phyloP scores from a whole-genome alignment of 2,113 vertebrate species.

The Pelodiscus sinensis region DNA sequence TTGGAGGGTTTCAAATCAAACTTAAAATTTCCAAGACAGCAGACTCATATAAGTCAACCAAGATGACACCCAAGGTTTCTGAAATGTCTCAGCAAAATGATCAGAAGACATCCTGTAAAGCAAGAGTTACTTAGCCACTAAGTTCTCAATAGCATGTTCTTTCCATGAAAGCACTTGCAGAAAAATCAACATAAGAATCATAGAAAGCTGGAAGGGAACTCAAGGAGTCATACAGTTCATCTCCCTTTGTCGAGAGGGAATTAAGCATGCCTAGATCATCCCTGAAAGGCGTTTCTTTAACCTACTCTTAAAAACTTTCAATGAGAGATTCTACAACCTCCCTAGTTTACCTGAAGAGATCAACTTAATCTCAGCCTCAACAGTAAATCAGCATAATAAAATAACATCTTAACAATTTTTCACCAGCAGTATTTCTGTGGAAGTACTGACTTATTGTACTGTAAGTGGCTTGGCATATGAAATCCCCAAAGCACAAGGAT shows the following conservation, averaged over 20 bases:
- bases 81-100: conserved; percentile 20
- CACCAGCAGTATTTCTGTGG: conserved; percentile 32
- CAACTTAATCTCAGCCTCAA: conserved; percentile 36
- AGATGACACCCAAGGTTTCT: neutral
- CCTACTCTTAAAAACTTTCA: neutral
- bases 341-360: neutral
- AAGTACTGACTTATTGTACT: conserved; percentile 62
- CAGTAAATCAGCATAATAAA: conserved; percentile 37
- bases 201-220: neutral
- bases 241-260: neutral
- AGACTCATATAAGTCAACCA: neutral
- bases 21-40: neutral
- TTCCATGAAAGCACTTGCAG: conserved; percentile 32
- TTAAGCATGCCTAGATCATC: neutral
- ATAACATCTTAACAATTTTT: conserved; percentile 34
- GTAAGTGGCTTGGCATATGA: conserved; percentile 51
- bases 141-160: conserved; percentile 44
- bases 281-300: neutral
- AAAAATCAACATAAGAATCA: conserved; percentile 32
- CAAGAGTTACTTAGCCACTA: conserved; percentile 19
- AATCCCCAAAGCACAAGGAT: conserved; percentile 64
- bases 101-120: conserved; percentile 36
- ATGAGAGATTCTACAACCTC: neutral
- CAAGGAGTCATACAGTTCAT: neutral
- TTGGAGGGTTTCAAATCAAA: neutral